phyloP scores from a whole-genome alignment of 2,797 vertebrate species.

The Sebastes elongatus region DNA sequence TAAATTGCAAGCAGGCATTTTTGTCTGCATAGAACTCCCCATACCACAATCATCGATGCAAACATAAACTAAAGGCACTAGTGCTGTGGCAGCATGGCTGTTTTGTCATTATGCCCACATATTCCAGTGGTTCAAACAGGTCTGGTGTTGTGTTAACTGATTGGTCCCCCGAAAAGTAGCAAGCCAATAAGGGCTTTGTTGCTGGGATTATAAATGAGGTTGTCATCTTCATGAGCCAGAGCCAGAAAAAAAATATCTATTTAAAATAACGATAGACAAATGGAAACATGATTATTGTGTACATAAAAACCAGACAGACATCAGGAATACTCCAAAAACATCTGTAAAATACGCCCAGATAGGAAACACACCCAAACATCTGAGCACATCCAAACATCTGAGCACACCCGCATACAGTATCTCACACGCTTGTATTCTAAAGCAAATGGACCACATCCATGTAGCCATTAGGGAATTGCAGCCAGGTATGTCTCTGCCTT shows the following conservation, averaged over 20 bases:
- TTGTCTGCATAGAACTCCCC: conserved; percentile 1
- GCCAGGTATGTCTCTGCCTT: conserved; percentile 38
- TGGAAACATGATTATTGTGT: neutral
- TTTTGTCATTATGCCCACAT: neutral
- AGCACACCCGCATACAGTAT: neutral
- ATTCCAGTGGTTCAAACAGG: neutral
- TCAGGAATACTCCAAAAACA: neutral
- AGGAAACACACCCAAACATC: neutral
- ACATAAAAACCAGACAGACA: neutral
- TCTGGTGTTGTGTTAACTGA: neutral
- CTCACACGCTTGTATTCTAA: conserved; percentile 2
- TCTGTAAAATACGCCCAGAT: neutral
- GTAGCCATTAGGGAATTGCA: conserved; percentile 24
- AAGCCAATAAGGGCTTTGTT: neutral
- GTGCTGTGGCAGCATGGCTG: neutral
- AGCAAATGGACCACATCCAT: conserved; percentile 26
- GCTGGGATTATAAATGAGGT: neutral
- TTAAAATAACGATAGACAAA: neutral
- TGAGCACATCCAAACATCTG: neutral
- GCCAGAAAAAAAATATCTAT: neutral
- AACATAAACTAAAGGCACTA: neutral
- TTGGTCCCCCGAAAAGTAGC: neutral
- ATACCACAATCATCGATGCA: neutral
- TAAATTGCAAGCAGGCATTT: conserved; percentile 33
- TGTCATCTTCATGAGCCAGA: neutral